A percentile compares a stretch with the other conserved stretches of the same genome.
Conservation (phyloP, 2,113 vertebrate genomes). For the Etia nguti region DNA sequence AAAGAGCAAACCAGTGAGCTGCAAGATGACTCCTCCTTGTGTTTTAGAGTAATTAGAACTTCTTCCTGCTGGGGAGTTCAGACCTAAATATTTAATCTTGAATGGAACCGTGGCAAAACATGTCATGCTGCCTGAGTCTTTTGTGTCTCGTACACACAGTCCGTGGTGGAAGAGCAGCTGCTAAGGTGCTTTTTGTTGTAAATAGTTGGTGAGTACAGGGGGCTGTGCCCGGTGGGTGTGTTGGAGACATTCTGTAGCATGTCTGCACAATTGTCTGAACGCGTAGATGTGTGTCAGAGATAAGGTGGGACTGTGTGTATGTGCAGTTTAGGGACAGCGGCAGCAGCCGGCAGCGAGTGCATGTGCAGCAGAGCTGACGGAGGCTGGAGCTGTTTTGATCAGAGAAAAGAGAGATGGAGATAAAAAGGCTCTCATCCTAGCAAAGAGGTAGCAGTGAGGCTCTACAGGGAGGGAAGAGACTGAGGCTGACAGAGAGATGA, state of each 20-base stretch:
- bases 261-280: neutral
- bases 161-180: slow-evolving; percentile 16
- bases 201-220: neutral
- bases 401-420: slow-evolving; percentile 42
- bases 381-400: slow-evolving; percentile 50
- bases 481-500: slow-evolving; percentile 30
- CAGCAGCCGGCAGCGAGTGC: neutral
- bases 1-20: neutral
- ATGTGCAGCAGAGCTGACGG: neutral
- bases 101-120: slow-evolving; percentile 57
- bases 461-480: slow-evolving; percentile 23
- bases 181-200: slow-evolving; percentile 17
- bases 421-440: slow-evolving; percentile 32
- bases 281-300: slow-evolving; percentile 23
- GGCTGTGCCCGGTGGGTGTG: neutral
- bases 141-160: slow-evolving; percentile 27
- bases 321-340: neutral
- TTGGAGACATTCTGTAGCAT: neutral
- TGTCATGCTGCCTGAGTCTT: slow-evolving; percentile 53
- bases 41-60: slow-evolving; percentile 67
- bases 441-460: slow-evolving; percentile 16
- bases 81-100: slow-evolving; percentile 63
- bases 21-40: slow-evolving; percentile 54
- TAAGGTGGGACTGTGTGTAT: slow-evolving; percentile 2
- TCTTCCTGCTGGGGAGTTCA: slow-evolving; percentile 40